Conservation (phyloP, 2,113 vertebrate species). For the Chrysochloris asiatica region DNA sequence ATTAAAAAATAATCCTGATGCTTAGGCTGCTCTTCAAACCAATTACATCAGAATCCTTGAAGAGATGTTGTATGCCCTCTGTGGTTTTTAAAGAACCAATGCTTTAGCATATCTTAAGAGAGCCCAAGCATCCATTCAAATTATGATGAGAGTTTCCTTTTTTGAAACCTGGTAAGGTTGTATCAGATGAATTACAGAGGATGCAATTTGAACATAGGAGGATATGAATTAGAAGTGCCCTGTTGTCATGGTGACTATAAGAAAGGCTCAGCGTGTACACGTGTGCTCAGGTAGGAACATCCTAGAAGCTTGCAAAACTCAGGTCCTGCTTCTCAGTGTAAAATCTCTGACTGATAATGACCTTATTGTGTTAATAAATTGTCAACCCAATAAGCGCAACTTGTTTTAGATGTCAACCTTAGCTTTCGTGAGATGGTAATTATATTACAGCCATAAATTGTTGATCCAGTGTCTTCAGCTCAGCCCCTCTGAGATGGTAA, state of each 20-base stretch:
- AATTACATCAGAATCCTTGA: background rate
- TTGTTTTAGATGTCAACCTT: too few relatives aligned
- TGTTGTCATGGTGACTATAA: background rate
- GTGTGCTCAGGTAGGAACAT: background rate
- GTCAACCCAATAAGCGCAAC: too few relatives aligned
- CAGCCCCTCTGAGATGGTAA: background rate
- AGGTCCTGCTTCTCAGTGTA: background rate
- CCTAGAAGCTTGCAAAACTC: background rate
- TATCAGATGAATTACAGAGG: slow-evolving; percentile 35
- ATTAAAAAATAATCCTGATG: slow-evolving; percentile 8
- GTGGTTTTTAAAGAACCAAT: background rate
- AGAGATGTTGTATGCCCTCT: too few relatives aligned
- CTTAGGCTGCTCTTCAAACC: background rate
- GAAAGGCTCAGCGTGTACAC: background rate
- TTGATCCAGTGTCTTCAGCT: background rate
- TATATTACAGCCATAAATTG: slow-evolving; percentile 5
- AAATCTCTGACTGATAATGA: slow-evolving; percentile 7
- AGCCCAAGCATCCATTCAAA: background rate
- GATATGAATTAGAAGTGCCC: background rate
- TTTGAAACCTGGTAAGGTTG: slow-evolving; percentile 30
- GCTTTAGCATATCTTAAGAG: background rate
- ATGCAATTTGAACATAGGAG: slow-evolving; percentile 39
- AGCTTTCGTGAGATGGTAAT: too few relatives aligned
- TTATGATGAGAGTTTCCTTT: slow-evolving; percentile 8
- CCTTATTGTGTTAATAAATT: background rate